Evolutionary conservation across 35 echinoderm and acorn worm species (phyloP).

Genomic region (Acanthaster planci): DNA sequence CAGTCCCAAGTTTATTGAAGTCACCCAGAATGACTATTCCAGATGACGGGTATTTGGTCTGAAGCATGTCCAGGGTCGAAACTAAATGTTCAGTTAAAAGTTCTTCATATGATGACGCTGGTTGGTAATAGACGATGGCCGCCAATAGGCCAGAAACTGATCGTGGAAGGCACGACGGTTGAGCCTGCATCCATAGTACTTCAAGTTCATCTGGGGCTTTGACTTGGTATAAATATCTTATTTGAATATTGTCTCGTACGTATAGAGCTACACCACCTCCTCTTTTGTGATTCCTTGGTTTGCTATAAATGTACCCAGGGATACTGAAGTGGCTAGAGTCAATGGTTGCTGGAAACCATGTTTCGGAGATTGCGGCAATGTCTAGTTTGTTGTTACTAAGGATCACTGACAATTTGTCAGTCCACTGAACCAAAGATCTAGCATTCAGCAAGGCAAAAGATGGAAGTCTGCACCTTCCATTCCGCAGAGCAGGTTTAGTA

Average conservation of each 20-base stretch:
- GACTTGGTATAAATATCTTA: not conserved
- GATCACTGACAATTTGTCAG: not conserved
- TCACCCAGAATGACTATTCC: constrained; percentile 44
- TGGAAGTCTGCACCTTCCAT: not conserved
- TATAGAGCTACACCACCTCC: not conserved
- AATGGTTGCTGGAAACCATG: not conserved
- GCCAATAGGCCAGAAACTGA: not conserved
- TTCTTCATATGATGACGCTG: not conserved
- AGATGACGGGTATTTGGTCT: not conserved
- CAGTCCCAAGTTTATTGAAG: constrained; percentile 39
- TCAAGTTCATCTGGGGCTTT: constrained; percentile 33
- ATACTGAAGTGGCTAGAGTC: not conserved
- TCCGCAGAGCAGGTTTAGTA: not conserved
- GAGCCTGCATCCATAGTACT: not conserved
- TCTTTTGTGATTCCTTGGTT: not conserved
- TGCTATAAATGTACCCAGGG: not conserved
- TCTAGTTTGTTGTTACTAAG: not conserved
- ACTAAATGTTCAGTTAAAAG: constrained; percentile 28
- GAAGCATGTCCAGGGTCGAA: constrained; percentile 14
- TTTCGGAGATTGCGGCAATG: constrained; percentile 1
- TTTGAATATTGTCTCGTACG: not conserved
- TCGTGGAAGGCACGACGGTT: not conserved
- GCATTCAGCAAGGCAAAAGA: not conserved
- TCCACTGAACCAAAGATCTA: not conserved
- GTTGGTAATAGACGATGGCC: not conserved